Evolutionary conservation across 2,888 invertebrate genomes (phyloP).

Genomic region (Monoplex corrugatus): DNA sequence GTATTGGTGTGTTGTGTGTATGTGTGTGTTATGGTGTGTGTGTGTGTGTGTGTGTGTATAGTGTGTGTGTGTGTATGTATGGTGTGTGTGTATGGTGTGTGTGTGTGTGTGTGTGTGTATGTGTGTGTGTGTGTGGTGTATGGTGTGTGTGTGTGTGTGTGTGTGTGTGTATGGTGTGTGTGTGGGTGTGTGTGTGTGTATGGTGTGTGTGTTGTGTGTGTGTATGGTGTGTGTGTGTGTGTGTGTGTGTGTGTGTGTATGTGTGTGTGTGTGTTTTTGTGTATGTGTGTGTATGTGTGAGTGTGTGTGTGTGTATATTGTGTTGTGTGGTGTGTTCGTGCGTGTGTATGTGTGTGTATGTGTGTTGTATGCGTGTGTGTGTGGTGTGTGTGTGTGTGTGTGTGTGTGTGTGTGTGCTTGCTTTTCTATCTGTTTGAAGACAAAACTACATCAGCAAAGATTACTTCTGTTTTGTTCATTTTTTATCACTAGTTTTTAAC

Average conservation of each 20-base stretch:
- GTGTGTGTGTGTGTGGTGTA: background rate
- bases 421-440: too few relatives aligned
- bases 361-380: too few relatives aligned
- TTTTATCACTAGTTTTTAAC: too few relatives aligned
- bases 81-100: too few relatives aligned
- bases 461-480: too few relatives aligned
- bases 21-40: background rate
- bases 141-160: background rate
- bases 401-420: too few relatives aligned
- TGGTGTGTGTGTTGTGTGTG: background rate
- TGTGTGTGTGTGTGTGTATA: background rate
- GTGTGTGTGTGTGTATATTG: background rate
- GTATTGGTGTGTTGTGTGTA: too few relatives aligned
- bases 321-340: background rate
- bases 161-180: background rate
- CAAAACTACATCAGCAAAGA: too few relatives aligned
- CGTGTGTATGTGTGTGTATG: too few relatives aligned
- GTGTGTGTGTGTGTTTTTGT: background rate
- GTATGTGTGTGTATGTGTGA: background rate
- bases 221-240: background rate
- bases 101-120: background rate
- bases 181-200: background rate
- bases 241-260: background rate
- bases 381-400: background rate
- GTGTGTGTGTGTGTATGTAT: background rate